Evolutionary conservation across 2,113 vertebrate genomes (phyloP).

Genomic region (Tenebrosternarchus preto): DNA sequence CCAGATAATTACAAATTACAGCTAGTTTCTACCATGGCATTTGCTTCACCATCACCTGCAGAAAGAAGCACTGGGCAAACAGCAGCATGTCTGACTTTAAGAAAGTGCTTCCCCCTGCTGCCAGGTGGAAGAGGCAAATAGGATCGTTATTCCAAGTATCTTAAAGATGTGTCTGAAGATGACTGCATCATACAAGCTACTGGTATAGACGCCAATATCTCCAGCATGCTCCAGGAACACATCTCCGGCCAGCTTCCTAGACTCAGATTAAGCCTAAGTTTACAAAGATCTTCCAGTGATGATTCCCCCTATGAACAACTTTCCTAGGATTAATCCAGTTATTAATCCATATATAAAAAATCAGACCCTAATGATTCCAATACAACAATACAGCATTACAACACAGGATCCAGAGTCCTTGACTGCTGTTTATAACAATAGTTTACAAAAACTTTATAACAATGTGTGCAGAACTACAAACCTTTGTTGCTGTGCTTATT

Average conservation of each 20-base stretch:
- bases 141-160: neutral
- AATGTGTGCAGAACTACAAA: neutral
- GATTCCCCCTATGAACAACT: too few relatives aligned
- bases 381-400: too few relatives aligned
- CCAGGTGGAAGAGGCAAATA: neutral
- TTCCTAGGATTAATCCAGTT: too few relatives aligned
- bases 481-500: neutral
- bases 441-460: too few relatives aligned
- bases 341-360: too few relatives aligned
- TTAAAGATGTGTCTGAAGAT: neutral
- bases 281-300: too few relatives aligned
- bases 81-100: conserved; percentile 6
- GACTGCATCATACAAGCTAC: neutral
- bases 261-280: too few relatives aligned
- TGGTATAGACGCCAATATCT: neutral
- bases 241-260: too few relatives aligned
- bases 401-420: neutral
- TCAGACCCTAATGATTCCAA: too few relatives aligned
- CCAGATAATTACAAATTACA: conserved; percentile 63
- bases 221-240: neutral
- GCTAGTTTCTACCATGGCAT: conserved; percentile 42
- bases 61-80: conserved; percentile 48
- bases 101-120: neutral
- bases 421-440: neutral
- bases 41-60: conserved; percentile 51